Evolutionary conservation across 2,113 vertebrate genomes (phyloP).

Genomic region (Stegastes partitus): DNA sequence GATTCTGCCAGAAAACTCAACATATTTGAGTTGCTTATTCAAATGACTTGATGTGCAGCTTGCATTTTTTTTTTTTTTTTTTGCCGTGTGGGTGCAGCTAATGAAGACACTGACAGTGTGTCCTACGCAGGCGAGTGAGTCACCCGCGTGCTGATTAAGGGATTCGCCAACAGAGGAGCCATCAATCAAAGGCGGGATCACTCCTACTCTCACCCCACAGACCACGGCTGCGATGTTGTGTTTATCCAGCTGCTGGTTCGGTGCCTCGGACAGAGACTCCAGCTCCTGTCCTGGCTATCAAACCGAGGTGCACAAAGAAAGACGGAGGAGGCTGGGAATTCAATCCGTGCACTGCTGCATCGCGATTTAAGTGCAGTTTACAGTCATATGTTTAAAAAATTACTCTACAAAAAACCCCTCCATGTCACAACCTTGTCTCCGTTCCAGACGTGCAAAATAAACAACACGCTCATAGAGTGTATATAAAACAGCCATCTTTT

Average conservation of each 20-base stretch:
- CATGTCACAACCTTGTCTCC: constrained; percentile 43
- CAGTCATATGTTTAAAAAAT: constrained; percentile 46
- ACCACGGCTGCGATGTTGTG: constrained; percentile 29
- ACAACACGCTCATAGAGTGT: constrained; percentile 25
- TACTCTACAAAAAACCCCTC: background rate
- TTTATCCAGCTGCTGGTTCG: constrained; percentile 66
- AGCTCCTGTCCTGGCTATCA: constrained; percentile 62
- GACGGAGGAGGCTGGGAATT: constrained; percentile 17
- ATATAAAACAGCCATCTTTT: constrained; percentile 32
- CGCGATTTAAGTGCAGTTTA: constrained; percentile 19
- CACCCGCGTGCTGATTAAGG: constrained; percentile 68
- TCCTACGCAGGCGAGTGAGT: constrained; percentile 53
- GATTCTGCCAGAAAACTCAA: constrained; percentile 22
- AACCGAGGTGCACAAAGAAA: constrained; percentile 8
- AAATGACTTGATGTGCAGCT: constrained; percentile 9
- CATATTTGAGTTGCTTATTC: constrained; percentile 30
- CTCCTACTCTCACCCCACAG: constrained; percentile 55
- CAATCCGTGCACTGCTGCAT: constrained; percentile 12
- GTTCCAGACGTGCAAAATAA: constrained; percentile 62
- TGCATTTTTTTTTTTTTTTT: background rate
- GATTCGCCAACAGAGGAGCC: constrained; percentile 50
- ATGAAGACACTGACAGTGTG: constrained; percentile 58
- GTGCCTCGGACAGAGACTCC: constrained; percentile 28
- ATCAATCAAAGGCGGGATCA: constrained; percentile 64
- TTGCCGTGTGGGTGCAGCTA: constrained; percentile 55